Evolutionary conservation across 2,797 vertebrate genomes (phyloP), one percentile per base, ranked within the genome.

Genomic region (Rhinichthys osculus): DNA sequence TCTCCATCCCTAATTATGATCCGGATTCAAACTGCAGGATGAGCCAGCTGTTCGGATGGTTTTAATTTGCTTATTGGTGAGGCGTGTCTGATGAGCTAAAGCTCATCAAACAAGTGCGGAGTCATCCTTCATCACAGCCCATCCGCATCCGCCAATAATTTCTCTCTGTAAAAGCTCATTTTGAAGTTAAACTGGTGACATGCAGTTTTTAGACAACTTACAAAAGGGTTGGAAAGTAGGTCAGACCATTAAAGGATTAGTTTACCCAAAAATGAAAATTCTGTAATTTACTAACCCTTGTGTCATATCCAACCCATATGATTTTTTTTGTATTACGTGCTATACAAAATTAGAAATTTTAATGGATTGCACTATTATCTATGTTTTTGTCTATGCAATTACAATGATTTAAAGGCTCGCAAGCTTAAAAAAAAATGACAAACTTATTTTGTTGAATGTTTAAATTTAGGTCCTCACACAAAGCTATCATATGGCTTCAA

Each of bases 1-100:
- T 70, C 27, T 78, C 27, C 11, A 79, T 42, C 17, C 6, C 50
- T 59, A 59, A 78, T 79, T 59, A 71, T 72, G 64, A 59, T 30
- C 64, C 10, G 30, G 54, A 85, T 78, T 85, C 19, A 50, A 40
- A 50, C 19, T 14, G 33, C 72, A 78, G 83, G 74, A 85, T 85
- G 74, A 70, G 76, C 77, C 81, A 85, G 77, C 66, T 85, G 83
- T 79, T 78, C 13, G 13, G 50, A 84, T 59, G 64, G 72, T 69
- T 78, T 84, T 84, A 30, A 84, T 78, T 78, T 78, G 64, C 74
- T 79, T 52, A 79, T 85, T 85, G 66, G 35, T 79, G 77, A 85
- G 77, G 66, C 77, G 21, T 84, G 44, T 78, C 74, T 84, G 35
- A 84, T 84, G 83, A 84, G 83, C 64, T 78, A 59, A 82, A 84